A percentile compares a stretch with the other conserved stretches of the same genome.
Evolutionary conservation across 2,113 vertebrate genomes (phyloP).

Genomic region (Trinectes maculatus): DNA sequence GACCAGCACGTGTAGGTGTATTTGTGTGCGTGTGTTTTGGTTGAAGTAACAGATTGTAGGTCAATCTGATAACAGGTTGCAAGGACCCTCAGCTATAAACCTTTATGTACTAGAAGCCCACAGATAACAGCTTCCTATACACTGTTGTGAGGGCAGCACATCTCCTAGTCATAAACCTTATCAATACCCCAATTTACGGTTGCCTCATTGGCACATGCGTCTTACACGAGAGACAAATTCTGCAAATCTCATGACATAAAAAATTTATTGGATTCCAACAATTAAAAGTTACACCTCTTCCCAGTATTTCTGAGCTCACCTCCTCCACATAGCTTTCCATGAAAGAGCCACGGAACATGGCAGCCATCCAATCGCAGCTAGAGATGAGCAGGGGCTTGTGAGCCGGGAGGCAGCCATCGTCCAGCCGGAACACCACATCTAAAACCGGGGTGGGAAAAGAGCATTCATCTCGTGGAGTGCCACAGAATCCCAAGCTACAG

Average conservation of each 20-base stretch:
- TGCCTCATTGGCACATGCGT: background rate
- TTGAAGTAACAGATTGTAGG: constrained; percentile 28
- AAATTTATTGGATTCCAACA: too few species aligned
- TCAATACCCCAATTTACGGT: constrained; percentile 3
- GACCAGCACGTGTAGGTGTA: background rate
- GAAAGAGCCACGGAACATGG: constrained; percentile 92
- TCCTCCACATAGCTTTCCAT: constrained; percentile 88
- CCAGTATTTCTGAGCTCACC: constrained; percentile 73
- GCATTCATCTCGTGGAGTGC: constrained; percentile 84
- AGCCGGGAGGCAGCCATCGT: constrained; percentile 86
- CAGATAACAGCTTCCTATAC: background rate
- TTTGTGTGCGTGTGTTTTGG: background rate
- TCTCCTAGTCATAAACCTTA: constrained; percentile 7
- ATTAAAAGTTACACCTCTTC: background rate
- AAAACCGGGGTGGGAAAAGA: constrained; percentile 85
- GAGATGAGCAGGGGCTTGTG: constrained; percentile 92
- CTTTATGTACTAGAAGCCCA: background rate
- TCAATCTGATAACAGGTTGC: constrained; percentile 9
- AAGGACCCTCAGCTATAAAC: constrained; percentile 3
- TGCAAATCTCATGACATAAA: constrained; percentile 3
- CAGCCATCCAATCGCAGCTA: constrained; percentile 93
- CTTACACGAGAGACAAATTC: too few species aligned
- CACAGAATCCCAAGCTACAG: constrained; percentile 84
- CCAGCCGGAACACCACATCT: constrained; percentile 90
- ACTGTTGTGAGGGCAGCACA: background rate